These are phyloP conservation scores for Notarius lentiginosus DNA, from an alignment of 2,113 vertebrate species.

Conservation along the genomic window DNA sequence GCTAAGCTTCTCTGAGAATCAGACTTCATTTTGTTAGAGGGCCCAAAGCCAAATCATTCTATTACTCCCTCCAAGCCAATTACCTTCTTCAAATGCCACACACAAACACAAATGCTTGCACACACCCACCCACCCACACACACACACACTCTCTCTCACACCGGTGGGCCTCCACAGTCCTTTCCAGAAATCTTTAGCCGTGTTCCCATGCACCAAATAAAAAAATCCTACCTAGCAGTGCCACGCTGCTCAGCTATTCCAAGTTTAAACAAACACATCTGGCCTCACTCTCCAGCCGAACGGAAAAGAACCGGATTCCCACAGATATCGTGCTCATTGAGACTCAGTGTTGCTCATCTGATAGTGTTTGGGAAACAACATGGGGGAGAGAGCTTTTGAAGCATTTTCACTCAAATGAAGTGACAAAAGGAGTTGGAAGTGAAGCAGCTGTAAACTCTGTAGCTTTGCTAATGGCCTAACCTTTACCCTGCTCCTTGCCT, in stretches of 20 bases:
- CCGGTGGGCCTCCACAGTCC: not conserved
- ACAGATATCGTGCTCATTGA: conserved; percentile 53
- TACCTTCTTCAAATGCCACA: conserved; percentile 29
- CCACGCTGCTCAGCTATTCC: conserved; percentile 45
- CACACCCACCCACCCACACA: conserved; percentile 12
- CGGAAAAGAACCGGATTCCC: conserved; percentile 52
- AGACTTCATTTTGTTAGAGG: conserved; percentile 49
- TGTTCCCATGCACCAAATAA: conserved; percentile 28
- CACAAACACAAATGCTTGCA: conserved; percentile 1
- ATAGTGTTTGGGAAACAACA: conserved; percentile 45
- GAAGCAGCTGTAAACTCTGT: conserved; percentile 36
- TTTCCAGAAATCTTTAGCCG: conserved; percentile 20
- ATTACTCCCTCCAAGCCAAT: conserved; percentile 52
- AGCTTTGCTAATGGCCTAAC: not conserved
- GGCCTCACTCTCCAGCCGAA: conserved; percentile 55
- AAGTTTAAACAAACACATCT: conserved; percentile 60
- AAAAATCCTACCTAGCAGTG: conserved; percentile 40
- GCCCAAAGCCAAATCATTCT: conserved; percentile 55
- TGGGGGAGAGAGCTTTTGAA: conserved; percentile 48
- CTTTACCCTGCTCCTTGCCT: not conserved
- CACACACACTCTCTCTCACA: conserved; percentile 20
- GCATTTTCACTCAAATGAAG: conserved; percentile 54
- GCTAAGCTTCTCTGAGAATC: conserved; percentile 52
- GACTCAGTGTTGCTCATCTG: conserved; percentile 49
- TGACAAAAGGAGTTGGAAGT: conserved; percentile 25